Conservation (phyloP, 2,797 vertebrate genomes). For the Australoheros facetus region DNA sequence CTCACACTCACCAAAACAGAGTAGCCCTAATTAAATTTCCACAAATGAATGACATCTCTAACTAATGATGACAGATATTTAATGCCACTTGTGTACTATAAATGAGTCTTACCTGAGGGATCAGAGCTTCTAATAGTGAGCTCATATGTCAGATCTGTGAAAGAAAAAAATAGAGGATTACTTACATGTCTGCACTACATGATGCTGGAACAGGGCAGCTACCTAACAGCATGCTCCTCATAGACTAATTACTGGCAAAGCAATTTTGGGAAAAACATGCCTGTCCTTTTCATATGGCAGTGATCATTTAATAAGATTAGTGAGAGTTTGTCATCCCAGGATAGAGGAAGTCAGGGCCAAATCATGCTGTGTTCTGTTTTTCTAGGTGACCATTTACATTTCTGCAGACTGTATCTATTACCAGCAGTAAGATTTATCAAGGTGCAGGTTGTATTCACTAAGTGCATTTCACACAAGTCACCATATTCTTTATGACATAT, state of each 20-base stretch:
- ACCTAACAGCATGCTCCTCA: conserved; percentile 13
- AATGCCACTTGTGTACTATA: neutral
- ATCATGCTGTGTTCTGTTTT: neutral
- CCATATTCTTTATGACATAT: conserved; percentile 23
- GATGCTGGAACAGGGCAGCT: conserved; percentile 1
- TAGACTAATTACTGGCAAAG: neutral
- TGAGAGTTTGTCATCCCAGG: conserved; percentile 30
- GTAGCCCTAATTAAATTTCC: neutral
- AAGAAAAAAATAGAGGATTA: conserved; percentile 47
- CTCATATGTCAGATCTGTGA: conserved; percentile 94
- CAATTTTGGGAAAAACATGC: neutral
- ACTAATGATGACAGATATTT: neutral
- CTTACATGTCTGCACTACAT: conserved; percentile 21
- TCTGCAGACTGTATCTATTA: neutral
- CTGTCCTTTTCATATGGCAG: conserved; percentile 23
- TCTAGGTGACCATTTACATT: neutral
- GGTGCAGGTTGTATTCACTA: neutral
- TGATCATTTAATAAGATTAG: conserved; percentile 52
- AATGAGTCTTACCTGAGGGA: conserved; percentile 86
- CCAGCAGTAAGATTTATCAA: neutral
- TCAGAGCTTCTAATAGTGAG: conserved; percentile 92
- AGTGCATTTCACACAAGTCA: conserved; percentile 19
- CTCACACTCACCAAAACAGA: neutral
- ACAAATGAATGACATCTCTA: neutral
- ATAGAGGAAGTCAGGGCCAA: conserved; percentile 19